A percentile compares a stretch with the other conserved stretches of the same genome.
phyloP scores from a whole-genome alignment of 2,797 vertebrate genomes.

The Syndactyla subalaris region DNA sequence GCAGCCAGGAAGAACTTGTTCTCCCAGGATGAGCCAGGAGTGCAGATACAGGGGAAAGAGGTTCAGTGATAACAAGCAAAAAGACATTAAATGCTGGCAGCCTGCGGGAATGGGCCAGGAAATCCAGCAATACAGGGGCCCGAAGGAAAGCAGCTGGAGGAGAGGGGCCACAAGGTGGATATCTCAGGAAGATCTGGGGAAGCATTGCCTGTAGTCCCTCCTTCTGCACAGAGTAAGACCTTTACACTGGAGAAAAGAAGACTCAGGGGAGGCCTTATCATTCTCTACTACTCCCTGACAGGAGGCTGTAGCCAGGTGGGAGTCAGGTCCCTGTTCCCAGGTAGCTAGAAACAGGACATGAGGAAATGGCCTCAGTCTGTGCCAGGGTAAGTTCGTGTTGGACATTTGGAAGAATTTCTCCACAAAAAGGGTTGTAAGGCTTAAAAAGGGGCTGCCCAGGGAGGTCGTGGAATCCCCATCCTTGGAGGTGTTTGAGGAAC shows the following conservation, averaged over 20 bases:
- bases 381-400: not conserved
- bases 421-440: not conserved
- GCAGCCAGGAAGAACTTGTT: not conserved
- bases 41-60: not conserved
- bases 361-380: not conserved
- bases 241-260: not conserved
- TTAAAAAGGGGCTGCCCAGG: not conserved
- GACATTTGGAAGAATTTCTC: not conserved
- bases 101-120: not conserved
- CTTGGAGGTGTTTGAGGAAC: not conserved
- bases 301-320: not conserved
- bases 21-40: not conserved
- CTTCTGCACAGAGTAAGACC: not conserved
- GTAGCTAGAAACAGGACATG: not conserved
- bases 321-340: not conserved
- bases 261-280: accelerated
- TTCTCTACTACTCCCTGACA: not conserved
- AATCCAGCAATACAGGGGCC: not conserved
- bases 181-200: not conserved
- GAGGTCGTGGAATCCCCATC: not conserved
- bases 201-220: not conserved
- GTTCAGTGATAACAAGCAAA: not conserved
- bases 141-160: not conserved
- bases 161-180: not conserved
- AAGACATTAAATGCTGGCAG: not conserved